These are phyloP conservation scores for Thripadectes ignobilis DNA, from an alignment of 2,797 vertebrate species.

Conservation along the genomic window DNA sequence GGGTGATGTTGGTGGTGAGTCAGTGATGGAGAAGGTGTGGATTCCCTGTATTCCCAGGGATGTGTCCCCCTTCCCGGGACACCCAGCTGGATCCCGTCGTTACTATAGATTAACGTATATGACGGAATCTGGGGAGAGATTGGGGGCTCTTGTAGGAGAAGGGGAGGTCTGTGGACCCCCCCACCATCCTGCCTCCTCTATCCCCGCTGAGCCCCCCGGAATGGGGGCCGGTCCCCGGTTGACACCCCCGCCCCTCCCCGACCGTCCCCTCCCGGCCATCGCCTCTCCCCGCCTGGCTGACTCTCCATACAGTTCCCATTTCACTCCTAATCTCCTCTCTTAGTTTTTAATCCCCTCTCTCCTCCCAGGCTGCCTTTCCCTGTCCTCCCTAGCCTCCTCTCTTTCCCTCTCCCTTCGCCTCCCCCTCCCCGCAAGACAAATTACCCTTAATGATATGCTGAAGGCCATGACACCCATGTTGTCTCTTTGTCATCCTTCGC, in stretches of 20 bases:
- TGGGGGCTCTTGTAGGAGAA: not conserved
- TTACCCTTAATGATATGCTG: constrained; percentile 76
- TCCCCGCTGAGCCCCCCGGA: not conserved
- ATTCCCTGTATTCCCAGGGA: not conserved
- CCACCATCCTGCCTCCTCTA: not conserved
- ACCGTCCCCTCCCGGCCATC: not conserved
- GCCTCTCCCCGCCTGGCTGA: constrained; percentile 38
- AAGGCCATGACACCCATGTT: constrained; percentile 73
- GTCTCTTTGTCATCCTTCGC: constrained; percentile 72
- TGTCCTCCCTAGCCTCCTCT: constrained; percentile 23
- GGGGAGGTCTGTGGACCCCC: not conserved
- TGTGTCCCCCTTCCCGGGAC: not conserved
- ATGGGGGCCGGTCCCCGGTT: not conserved
- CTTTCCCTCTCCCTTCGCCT: constrained; percentile 15
- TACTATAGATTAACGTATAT: rapidly evolving
- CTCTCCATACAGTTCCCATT: constrained; percentile 48
- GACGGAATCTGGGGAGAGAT: not conserved
- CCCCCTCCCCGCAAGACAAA: constrained; percentile 64
- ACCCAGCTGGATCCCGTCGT: not conserved
- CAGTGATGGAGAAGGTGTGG: not conserved
- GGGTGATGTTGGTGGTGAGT: not conserved
- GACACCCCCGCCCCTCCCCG: not conserved
- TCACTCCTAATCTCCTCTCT: constrained; percentile 61
- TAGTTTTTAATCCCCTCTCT: constrained; percentile 66
- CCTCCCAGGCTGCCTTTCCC: constrained; percentile 36